Conservation (phyloP, 2,888 invertebrate species). For the Scaptomyza flava region DNA sequence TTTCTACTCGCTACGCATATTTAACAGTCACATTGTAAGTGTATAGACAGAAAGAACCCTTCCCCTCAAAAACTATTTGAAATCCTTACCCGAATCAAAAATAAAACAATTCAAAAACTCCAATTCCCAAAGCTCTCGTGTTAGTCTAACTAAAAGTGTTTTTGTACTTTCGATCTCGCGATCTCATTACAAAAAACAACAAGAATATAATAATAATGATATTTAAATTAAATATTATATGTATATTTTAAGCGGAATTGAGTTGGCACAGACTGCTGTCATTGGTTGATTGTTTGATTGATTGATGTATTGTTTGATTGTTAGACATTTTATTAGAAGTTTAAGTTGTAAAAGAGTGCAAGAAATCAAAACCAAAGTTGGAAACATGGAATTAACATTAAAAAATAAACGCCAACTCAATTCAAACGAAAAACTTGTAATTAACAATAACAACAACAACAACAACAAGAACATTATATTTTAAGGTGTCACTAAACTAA, state of each 20-base stretch:
- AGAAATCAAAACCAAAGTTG: slow-evolving; percentile 45
- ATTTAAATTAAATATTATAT: slow-evolving; percentile 49
- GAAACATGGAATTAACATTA: slow-evolving; percentile 24
- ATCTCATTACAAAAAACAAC: slow-evolving; percentile 60
- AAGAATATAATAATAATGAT: slow-evolving; percentile 40
- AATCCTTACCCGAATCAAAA: slow-evolving; percentile 14
- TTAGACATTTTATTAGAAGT: slow-evolving; percentile 59
- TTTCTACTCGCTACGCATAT: slow-evolving; percentile 75
- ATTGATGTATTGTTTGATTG: slow-evolving; percentile 64
- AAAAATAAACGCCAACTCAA: slow-evolving; percentile 47
- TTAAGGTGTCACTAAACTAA: slow-evolving; percentile 74
- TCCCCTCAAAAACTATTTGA: slow-evolving; percentile 15
- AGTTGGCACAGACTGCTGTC: slow-evolving; percentile 76
- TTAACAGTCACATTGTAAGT: slow-evolving; percentile 60
- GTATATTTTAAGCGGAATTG: slow-evolving; percentile 63
- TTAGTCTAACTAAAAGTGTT: slow-evolving; percentile 77
- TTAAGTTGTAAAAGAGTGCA: slow-evolving; percentile 50
- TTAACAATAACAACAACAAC: slow-evolving; percentile 42
- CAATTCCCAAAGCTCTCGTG: slow-evolving; percentile 65
- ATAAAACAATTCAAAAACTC: neutral
- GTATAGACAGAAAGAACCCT: slow-evolving; percentile 62
- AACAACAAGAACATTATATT: slow-evolving; percentile 57
- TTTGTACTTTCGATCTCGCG: slow-evolving; percentile 77
- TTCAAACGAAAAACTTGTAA: slow-evolving; percentile 58
- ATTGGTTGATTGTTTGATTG: slow-evolving; percentile 46